These are phyloP conservation scores for Deilephila elpenor DNA, from an alignment of 2,888 invertebrate genomes.

Conservation along the genomic window DNA sequence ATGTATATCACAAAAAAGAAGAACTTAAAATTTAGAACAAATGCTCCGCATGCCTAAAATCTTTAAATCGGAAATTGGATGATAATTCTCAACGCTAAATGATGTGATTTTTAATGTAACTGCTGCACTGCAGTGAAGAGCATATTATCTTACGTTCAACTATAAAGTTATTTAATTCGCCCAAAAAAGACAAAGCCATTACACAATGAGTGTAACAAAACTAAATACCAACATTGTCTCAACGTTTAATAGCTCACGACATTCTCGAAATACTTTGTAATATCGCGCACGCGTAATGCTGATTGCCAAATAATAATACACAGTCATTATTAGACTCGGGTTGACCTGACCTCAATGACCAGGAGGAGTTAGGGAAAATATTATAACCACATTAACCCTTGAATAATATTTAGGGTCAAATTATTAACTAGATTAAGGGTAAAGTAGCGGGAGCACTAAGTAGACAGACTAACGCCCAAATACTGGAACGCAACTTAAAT, in stretches of 20 bases:
- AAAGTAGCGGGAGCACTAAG: background rate
- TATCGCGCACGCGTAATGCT: conserved; percentile 19
- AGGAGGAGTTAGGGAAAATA: background rate
- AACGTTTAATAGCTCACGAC: conserved; percentile 21
- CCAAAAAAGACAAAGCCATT: background rate
- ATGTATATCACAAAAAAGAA: too few relatives aligned
- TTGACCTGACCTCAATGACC: conserved; percentile 26
- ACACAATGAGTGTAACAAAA: background rate
- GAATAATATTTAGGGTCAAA: background rate
- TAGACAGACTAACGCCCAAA: too few relatives aligned
- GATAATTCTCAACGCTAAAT: background rate
- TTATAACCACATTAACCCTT: conserved; percentile 19
- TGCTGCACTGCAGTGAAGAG: too few relatives aligned
- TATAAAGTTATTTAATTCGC: too few relatives aligned
- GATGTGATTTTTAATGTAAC: too few relatives aligned
- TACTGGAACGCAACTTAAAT: too few relatives aligned
- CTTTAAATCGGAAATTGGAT: too few relatives aligned
- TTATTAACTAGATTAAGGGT: background rate
- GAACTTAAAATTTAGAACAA: background rate
- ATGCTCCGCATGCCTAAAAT: too few relatives aligned
- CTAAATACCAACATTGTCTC: conserved; percentile 19
- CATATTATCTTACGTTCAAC: too few relatives aligned
- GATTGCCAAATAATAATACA: conserved; percentile 29
- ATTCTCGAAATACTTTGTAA: background rate
- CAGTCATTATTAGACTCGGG: conserved; percentile 10